These are phyloP conservation scores for Colletes gigas DNA, from an alignment of 1,140 invertebrate genomes.

Conservation along the genomic window DNA sequence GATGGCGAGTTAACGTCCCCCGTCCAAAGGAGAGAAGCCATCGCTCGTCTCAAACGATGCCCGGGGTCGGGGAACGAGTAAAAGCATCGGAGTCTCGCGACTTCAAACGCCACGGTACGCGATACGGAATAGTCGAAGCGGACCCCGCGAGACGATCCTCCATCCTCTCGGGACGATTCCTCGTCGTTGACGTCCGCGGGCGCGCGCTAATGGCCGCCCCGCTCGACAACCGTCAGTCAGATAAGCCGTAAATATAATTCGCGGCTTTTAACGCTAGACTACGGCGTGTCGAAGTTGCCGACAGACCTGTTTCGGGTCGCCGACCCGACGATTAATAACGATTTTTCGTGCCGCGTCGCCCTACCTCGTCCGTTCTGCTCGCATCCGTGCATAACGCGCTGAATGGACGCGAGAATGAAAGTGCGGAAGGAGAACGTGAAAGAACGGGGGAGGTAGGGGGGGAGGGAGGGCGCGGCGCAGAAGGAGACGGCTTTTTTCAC, in stretches of 20 bases:
- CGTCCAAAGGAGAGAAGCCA: not conserved
- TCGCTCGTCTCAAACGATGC: not conserved
- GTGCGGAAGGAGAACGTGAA: conserved; percentile 34
- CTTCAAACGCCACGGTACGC: conserved; percentile 20
- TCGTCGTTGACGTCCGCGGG: not conserved
- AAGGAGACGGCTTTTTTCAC: conserved; percentile 46
- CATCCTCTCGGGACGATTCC: not conserved
- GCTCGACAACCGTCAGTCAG: conserved; percentile 41
- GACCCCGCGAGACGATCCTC: conserved; percentile 17
- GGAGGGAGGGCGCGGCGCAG: not conserved
- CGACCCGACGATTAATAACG: conserved; percentile 65
- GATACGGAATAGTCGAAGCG: conserved; percentile 43
- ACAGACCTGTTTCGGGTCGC: conserved; percentile 49
- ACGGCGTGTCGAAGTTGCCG: too few species aligned
- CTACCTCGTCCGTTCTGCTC: conserved; percentile 24
- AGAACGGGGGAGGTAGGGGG: not conserved
- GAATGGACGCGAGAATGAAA: conserved; percentile 34
- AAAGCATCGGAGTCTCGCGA: conserved; percentile 33
- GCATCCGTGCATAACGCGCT: conserved; percentile 44
- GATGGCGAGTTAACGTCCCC: not conserved
- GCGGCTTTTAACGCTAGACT: conserved; percentile 47
- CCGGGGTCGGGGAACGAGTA: conserved; percentile 4
- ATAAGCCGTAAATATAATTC: conserved; percentile 64
- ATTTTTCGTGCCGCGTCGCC: conserved; percentile 60
- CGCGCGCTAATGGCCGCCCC: conserved; percentile 45